Percentiles rank a stretch among this genome's conserved stretches.
Conservation (phyloP, 1,140 invertebrate genomes). For the Anastrepha obliqua region DNA sequence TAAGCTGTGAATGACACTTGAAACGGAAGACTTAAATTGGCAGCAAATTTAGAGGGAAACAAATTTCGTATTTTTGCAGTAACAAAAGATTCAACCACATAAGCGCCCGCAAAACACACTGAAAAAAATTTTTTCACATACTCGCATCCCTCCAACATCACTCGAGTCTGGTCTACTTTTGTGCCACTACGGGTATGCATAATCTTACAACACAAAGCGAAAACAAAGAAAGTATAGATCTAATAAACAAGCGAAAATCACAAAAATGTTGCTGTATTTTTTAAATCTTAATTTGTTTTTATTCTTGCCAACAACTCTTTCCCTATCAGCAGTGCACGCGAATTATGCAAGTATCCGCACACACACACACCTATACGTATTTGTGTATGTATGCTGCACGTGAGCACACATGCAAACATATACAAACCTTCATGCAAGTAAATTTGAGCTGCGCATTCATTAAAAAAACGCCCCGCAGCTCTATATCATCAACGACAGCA, state of each 20-base stretch:
- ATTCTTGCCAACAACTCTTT: background rate
- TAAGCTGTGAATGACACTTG: no score
- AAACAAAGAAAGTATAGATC: background rate
- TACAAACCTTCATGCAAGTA: background rate
- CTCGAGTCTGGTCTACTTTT: background rate
- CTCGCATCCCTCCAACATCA: background rate
- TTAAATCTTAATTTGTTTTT: no score
- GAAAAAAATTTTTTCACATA: no score
- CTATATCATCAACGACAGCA: background rate
- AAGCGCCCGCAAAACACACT: no score
- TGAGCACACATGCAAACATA: background rate
- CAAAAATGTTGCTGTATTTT: background rate
- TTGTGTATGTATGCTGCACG: background rate
- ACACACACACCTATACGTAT: background rate
- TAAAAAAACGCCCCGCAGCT: conserved; percentile 1
- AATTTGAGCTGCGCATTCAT: background rate
- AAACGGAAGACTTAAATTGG: no score
- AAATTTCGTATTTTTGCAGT: no score
- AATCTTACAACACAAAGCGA: background rate
- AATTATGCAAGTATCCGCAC: background rate
- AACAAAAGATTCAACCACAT: no score
- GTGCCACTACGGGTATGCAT: background rate
- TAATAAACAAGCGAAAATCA: background rate
- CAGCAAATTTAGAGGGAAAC: no score
- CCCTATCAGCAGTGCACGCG: background rate